Conservation (phyloP, 2,888 invertebrate species). For the Spialia ferax region DNA sequence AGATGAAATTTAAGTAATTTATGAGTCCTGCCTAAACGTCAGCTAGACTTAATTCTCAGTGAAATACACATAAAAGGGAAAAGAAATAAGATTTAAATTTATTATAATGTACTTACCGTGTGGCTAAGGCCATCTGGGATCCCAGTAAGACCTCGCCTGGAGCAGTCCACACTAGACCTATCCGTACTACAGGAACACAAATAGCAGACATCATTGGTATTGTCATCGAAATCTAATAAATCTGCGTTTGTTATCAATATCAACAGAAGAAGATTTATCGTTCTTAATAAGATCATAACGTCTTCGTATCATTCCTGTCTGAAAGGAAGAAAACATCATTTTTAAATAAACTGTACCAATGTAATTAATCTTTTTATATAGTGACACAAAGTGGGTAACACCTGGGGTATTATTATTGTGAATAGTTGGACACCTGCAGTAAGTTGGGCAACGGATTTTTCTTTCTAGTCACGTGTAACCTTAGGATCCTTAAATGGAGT, state of each 20-base stretch:
- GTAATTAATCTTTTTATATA: background rate
- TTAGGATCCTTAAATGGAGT: slow-evolving; percentile 40
- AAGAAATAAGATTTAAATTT: background rate
- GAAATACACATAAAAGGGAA: background rate
- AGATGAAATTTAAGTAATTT: too few species aligned
- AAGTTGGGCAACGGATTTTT: slow-evolving; percentile 45
- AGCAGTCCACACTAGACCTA: slow-evolving; percentile 70
- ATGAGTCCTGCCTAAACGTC: too few species aligned
- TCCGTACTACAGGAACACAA: slow-evolving; percentile 69
- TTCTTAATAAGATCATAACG: slow-evolving; percentile 66
- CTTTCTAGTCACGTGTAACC: slow-evolving; percentile 42
- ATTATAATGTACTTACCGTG: slow-evolving; percentile 49
- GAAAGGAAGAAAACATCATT: slow-evolving; percentile 51
- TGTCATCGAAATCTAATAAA: slow-evolving; percentile 63
- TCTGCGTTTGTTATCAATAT: slow-evolving; percentile 56
- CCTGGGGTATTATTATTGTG: background rate
- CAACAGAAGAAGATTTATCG: slow-evolving; percentile 58
- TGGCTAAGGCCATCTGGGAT: slow-evolving; percentile 70
- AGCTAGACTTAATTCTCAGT: too few species aligned
- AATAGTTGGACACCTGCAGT: slow-evolving; percentile 43
- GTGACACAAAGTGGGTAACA: background rate
- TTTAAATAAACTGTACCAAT: background rate
- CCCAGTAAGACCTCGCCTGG: slow-evolving; percentile 72
- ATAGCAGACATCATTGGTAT: slow-evolving; percentile 64
- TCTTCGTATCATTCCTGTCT: slow-evolving; percentile 74